Base-by-base conservation (phyloP, 2,888 invertebrate species). In the Drosophila villosipedis region DNA sequence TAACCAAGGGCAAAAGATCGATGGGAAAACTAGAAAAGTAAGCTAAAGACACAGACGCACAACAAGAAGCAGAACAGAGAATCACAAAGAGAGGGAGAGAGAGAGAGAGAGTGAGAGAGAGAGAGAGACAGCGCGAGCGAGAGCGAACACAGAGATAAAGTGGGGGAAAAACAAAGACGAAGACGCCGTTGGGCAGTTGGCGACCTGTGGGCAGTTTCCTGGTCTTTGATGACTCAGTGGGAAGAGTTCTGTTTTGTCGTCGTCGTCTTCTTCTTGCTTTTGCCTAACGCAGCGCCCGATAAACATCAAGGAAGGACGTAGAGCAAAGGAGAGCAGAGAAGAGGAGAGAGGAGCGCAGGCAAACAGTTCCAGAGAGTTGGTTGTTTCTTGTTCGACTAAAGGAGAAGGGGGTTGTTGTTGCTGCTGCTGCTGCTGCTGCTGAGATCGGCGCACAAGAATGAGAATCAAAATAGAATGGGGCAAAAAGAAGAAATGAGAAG, bases 221-320 rank as follows among this genome's bases (percentile, higher is more conserved):
- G 65, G 61, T 30, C 64, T 25, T 16, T 14, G 88, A 82, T 84
- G 84, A 84, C 79, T 84, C 84, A 84, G 67, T 71, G 72, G 53
- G 52, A 59, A 70, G 76, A 43, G 66, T 63, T 28, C n/a, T 66
- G 25, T 25, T 16, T 47, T 47, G 9, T 25, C 47, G 47, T 16
- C 47, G 47, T 41, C 19, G 54, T n/a, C 31, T 64, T 30, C n/a
- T 35, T 28, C 14, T 30, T 61, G 35, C 25, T 28, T 25, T 63
- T 35, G 35, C 73, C 54, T 28, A 57, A 65, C 54, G 12, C 57
- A 47, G 33, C 70, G 43, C n/a, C 39, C 19, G 64, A 76, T 68
- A 73, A 74, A 79, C 41, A 64, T 64, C 67, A 58, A 35, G 66
- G 61, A 77, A 47, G 47, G 75, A 68, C 33, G 30, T 19, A 72